These are phyloP conservation scores for Eulemur mongoz DNA, from an alignment of 2,797 vertebrate genomes.

Conservation along the genomic window DNA sequence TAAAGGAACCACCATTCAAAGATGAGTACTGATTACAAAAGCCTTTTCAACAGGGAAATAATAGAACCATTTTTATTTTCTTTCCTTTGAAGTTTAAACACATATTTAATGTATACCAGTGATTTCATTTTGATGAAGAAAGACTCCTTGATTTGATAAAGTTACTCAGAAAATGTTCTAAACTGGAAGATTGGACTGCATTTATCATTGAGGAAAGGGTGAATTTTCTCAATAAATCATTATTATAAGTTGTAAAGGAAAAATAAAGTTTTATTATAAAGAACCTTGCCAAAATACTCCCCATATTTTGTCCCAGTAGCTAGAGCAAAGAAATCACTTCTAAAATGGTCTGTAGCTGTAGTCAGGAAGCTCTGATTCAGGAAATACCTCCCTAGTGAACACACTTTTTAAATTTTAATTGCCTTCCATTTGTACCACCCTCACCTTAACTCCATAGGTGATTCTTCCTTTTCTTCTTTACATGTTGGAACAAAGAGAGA, in stretches of 20 bases:
- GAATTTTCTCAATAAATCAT: constrained; percentile 64
- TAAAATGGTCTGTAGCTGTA: background rate
- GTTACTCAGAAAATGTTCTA: constrained; percentile 53
- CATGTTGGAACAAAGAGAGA: background rate
- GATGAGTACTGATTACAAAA: constrained; percentile 47
- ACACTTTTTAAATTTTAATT: background rate
- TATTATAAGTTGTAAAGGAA: constrained; percentile 53
- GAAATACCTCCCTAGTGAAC: background rate
- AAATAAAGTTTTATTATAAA: constrained; percentile 58
- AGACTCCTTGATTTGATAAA: constrained; percentile 63
- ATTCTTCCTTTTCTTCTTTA: constrained; percentile 17
- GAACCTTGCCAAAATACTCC: background rate
- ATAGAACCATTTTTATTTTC: constrained; percentile 55
- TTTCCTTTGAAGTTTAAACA: constrained; percentile 42
- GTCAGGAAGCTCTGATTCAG: background rate
- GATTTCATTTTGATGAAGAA: constrained; percentile 62
- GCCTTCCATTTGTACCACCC: background rate
- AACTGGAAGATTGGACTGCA: constrained; percentile 35
- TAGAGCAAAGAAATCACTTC: constrained; percentile 1
- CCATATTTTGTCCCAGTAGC: constrained; percentile 24
- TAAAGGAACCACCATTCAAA: constrained; percentile 52
- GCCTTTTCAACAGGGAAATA: constrained; percentile 57
- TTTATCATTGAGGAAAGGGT: constrained; percentile 45
- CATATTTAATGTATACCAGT: constrained; percentile 43
- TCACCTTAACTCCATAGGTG: background rate